Conservation (phyloP, 2,113 vertebrate species). For the Apaloderma vittatum region DNA sequence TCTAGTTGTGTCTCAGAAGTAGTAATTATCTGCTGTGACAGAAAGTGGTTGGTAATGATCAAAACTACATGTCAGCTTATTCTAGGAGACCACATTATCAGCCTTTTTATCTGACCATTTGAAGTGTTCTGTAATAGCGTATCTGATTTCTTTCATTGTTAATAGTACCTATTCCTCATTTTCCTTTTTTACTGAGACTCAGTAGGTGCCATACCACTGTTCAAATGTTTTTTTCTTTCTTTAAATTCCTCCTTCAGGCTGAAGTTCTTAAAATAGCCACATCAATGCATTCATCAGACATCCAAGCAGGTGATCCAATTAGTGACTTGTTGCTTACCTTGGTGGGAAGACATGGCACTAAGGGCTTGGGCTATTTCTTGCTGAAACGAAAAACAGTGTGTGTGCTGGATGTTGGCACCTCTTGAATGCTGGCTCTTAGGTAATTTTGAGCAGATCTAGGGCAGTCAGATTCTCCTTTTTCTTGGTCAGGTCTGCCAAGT, state of each 20-base stretch:
- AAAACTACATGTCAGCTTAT: slow-evolving; percentile 10
- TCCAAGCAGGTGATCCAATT: neutral
- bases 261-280: neutral
- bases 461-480: neutral
- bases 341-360: neutral
- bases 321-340: neutral
- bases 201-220: neutral
- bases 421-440: neutral
- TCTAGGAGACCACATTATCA: slow-evolving; percentile 43
- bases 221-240: neutral
- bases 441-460: slow-evolving; percentile 39
- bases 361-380: neutral
- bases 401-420: neutral
- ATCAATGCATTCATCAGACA: neutral
- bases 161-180: neutral
- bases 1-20: neutral
- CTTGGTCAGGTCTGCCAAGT: neutral
- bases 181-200: neutral
- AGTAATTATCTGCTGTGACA: slow-evolving; percentile 49
- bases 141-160: slow-evolving; percentile 44
- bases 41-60: slow-evolving; percentile 35
- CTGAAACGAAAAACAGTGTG: neutral
- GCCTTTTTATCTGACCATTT: slow-evolving; percentile 58
- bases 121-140: slow-evolving; percentile 37
- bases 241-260: neutral